Base-by-base conservation (phyloP, 2,888 invertebrate species). In the Rhingia campestris region DNA sequence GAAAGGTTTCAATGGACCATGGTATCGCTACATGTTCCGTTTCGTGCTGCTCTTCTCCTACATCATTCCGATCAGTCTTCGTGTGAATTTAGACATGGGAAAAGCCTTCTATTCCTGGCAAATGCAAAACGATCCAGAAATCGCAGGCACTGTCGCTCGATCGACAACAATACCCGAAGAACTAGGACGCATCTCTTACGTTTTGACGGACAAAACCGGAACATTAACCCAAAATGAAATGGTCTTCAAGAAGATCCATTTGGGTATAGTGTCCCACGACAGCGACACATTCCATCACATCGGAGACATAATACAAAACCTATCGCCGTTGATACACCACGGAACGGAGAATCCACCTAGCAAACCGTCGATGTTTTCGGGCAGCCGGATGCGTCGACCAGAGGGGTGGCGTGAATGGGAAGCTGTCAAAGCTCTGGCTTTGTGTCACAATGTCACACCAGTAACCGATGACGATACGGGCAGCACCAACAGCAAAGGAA, bases 401-500 rank as follows among this genome's bases (percentile, higher is more conserved):
- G 94, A 95, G 89, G 93, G 94, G 69, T 94, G 94, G 82, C 94
- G 97, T 67, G 95, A 98, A 80, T 95, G 95, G 92, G 97, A 97
- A 89, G 97, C 97, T 0, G 97, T 99, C 35, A 95, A 97, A 88
- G 99, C 99, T 0, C 92, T 99, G 63, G 98, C 99, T 0, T 92
- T 99, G 43, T 99, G 99, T 90, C 99, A 99, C 90, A 99, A 99
- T 91, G 99, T 99, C 7, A 99, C 99, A 0, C 99, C 99, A 0
- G 97, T 98, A 2, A 97, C 96, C 89, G 99, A 99, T 87, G 93
- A 92, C 14, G 91, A 91, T 86, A 90, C 91, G 39, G 88, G 39
- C 47, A 81, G 63, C 35, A 64, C 39, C 39, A 64, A 66, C 14
- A 86, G 87, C 47, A 84, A 86, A 30, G 86, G 86, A 10, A 89